These are phyloP conservation scores for Cetoscarus ocellatus DNA, from an alignment of 2,797 vertebrate genomes.

Conservation along the genomic window DNA sequence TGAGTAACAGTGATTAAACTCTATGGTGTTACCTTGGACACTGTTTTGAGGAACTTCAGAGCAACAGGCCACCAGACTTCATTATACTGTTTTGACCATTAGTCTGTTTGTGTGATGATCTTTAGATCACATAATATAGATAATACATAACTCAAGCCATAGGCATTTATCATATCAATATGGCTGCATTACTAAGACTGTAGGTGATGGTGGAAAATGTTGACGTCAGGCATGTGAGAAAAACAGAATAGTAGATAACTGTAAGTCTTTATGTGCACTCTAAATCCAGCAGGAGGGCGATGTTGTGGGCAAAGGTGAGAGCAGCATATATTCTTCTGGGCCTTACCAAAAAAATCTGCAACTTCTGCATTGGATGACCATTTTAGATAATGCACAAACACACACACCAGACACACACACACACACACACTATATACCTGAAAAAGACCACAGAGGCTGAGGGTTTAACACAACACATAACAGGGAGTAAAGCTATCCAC, in stretches of 20 bases:
- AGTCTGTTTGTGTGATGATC: neutral
- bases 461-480: neutral
- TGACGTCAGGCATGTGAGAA: neutral
- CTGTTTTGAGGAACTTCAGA: no score
- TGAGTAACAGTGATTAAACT: neutral
- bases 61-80: no score
- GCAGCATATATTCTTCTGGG: neutral
- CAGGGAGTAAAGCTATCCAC: neutral
- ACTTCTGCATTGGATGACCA: neutral
- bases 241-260: neutral
- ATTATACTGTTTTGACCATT: neutral
- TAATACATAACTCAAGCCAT: neutral
- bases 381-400: neutral
- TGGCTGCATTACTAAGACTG: neutral
- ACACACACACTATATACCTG: no score
- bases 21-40: neutral
- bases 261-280: neutral
- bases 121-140: neutral
- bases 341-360: neutral
- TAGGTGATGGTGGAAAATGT: neutral
- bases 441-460: no score
- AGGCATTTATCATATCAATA: neutral
- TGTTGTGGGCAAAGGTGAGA: constrained; percentile 64
- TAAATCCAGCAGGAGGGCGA: constrained; percentile 71
- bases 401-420: no score